Conservation (phyloP, 1,140 invertebrate species). For the Micrasema longulum region DNA sequence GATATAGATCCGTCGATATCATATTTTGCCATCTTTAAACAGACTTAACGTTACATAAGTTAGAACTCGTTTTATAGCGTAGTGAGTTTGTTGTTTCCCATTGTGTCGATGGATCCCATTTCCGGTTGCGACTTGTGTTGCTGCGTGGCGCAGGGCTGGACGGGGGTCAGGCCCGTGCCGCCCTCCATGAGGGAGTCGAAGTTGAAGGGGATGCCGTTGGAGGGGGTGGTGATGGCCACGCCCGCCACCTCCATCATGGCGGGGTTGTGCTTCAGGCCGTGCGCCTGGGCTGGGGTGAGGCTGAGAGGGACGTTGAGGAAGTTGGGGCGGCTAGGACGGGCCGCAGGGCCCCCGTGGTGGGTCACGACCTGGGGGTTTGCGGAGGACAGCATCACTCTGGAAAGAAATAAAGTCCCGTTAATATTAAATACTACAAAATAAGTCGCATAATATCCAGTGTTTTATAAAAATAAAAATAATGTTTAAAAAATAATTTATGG, state of each 20-base stretch:
- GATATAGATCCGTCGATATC: too few relatives aligned
- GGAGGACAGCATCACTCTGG: conserved; percentile 67
- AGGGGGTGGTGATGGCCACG: conserved; percentile 88
- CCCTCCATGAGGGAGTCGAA: conserved; percentile 94
- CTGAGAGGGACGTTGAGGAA: conserved; percentile 71
- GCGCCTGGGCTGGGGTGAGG: conserved; percentile 61
- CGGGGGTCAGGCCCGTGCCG: conserved; percentile 89
- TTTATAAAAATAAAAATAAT: too few relatives aligned
- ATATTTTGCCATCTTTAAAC: too few relatives aligned
- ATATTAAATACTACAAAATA: too few relatives aligned
- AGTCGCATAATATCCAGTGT: too few relatives aligned
- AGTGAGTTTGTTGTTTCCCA: conserved; percentile 60
- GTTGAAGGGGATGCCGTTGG: conserved; percentile 87
- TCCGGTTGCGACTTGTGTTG: conserved; percentile 61
- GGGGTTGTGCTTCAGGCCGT: conserved; percentile 55
- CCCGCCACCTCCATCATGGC: conserved; percentile 76
- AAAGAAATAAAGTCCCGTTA: conserved; percentile 44
- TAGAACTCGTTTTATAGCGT: conserved; percentile 58
- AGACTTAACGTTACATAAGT: too few relatives aligned
- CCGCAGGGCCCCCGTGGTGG: conserved; percentile 62
- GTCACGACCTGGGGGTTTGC: conserved; percentile 62
- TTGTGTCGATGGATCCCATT: conserved; percentile 59
- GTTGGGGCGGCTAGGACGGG: conserved; percentile 75
- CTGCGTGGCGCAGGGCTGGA: conserved; percentile 70
- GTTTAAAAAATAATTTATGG: too few relatives aligned